Base-by-base conservation (phyloP, 2,113 vertebrate genomes). In the Daphoenositta chrysoptera region DNA sequence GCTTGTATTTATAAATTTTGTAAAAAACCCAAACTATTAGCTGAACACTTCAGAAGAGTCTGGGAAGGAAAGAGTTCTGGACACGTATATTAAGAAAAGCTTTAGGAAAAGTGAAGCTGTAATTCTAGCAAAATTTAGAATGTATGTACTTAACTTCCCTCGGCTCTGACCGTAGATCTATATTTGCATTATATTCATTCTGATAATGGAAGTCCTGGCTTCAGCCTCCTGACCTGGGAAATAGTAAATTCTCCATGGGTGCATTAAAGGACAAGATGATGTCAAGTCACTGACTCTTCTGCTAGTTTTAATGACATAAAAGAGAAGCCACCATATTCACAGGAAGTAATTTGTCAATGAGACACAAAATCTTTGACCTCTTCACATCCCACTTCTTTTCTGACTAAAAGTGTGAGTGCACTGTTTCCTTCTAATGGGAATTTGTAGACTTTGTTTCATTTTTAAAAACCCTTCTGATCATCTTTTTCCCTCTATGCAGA, bases 131-230 rank as follows among this genome's bases (percentile, higher is more conserved):
- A 68, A 60, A 68, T 47, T 45, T 51, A 48, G 45, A 80, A 56
- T 61, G 35, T 10, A 61, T 5, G 7, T 77, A 15, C n/a, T 84
- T 73, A 44, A 57, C 40, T 91, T 89, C 13, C 7, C 19, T 27
- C 0, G 0, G 1, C 14, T 87, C 47, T 79, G 40, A 70, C 35
- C 30, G 28, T 45, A 16, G 18, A 50, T 87, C 47, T 63, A 3
- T 63, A 63, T 82, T 71, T 93, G 9, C 15, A 53, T 70, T 82
- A 53, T 61, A 33, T 18, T 40, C 5, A 35, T 77, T 79, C 61
- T 47, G 79, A 78, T 63, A 80, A 37, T 5, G 3, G 48, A 75
- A 82, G 27, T 66, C 30, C 18, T 84, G 26, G 16, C 44, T 78
- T 87, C 51, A 78, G 5, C 4, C 6, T 80, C 28, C 51, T 77